Evolutionary conservation across 2,888 invertebrate genomes (phyloP).

Genomic region (Polietes domitor): DNA sequence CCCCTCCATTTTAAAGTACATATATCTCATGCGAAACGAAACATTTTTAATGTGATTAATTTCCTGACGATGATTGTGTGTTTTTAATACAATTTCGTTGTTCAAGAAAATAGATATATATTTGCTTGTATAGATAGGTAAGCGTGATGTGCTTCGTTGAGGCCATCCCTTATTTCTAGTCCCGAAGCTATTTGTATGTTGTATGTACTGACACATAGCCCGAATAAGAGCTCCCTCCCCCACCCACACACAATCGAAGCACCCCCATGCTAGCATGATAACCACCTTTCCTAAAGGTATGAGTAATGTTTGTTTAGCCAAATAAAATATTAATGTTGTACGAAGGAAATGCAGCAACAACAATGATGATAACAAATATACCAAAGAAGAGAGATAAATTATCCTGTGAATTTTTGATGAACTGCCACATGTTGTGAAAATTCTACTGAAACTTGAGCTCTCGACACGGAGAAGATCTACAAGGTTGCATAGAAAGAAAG

Average conservation of each 20-base stretch:
- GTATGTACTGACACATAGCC: background rate
- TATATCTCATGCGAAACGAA: background rate
- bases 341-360: constrained; percentile 56
- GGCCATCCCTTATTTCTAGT: constrained; percentile 32
- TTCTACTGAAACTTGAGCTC: background rate
- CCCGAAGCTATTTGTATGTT: background rate
- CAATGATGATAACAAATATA: constrained; percentile 67
- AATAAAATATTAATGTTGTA: constrained; percentile 55
- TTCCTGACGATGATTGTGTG: background rate
- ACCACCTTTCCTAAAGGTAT: background rate
- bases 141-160: background rate
- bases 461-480: background rate
- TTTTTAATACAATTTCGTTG: background rate
- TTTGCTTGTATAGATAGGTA: background rate
- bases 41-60: constrained; percentile 22
- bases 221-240: background rate
- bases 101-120: background rate
- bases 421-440: constrained; percentile 51
- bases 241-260: too few species aligned
- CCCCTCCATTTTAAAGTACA: too few species aligned
- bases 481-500: too few species aligned
- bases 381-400: constrained; percentile 38
- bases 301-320: constrained; percentile 44
- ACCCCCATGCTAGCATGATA: background rate
- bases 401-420: constrained; percentile 64